Evolutionary conservation across 2,113 vertebrate species (phyloP), one percentile per base, ranked within the genome.

Genomic region (Odocoileus hemionus): DNA sequence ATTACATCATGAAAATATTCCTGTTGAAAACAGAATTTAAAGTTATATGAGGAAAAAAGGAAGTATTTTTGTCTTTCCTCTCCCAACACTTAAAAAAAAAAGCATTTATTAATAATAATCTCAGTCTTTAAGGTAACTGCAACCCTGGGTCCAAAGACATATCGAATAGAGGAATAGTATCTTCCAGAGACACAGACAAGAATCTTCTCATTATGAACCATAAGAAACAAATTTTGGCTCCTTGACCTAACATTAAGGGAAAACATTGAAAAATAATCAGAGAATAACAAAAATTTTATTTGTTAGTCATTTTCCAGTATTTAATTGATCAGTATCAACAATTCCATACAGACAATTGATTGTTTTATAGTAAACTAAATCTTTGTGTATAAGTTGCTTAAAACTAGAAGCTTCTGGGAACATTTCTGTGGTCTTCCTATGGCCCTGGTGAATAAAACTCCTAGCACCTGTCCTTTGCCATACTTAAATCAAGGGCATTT

Each of bases 391-490:
- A 54, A 30, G 52, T 52, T 45, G 15, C 33, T 26, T 36, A 39
- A 33, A 83, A 30, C 1, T 2, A 50, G 39, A 76, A 2, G 60
- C 15, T 60, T 33, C 25, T 7, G 55, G 47, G 52, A 26, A 67
- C 15, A 4, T 45, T 54, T 57, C 21, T 30, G 21, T 15, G 45
- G 57, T 74, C 45, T 55, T 83, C 70, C 74, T 25, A 11, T 2
- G 16, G 86, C n/a, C 26, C 1, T 1, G 1, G 9, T 3, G 52
- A 57, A 23, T 7, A 19, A 39, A 23, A 14, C 6, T 0, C 23
- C 33, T 25, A 52, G 47, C 13, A 8, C 28, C 25, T 19, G 28
- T 14, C n/a, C 14, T 14, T 13, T 8, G 9, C 8, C 45, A 26
- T 23, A 17, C 55, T 57, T 14, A 36, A 52, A 61, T 19, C 55